phyloP scores from a whole-genome alignment of 2,888 invertebrate genomes.

The Acrocera orbiculus region DNA sequence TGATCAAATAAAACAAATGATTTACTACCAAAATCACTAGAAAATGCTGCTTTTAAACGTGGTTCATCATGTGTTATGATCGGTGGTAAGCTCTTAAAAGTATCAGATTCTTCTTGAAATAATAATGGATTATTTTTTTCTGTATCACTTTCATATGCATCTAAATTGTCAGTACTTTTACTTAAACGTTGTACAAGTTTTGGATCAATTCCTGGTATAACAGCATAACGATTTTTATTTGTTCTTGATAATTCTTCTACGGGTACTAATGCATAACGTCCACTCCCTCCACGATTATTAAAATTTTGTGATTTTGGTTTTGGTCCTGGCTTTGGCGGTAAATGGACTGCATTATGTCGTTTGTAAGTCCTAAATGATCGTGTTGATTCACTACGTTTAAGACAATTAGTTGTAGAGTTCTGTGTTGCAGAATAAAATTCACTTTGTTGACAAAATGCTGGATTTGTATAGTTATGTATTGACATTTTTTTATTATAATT shows the following conservation, averaged over 20 bases:
- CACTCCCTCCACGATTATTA: conserved; percentile 24
- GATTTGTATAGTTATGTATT: conserved; percentile 49
- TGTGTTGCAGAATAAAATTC: conserved; percentile 34
- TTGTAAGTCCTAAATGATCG: conserved; percentile 22
- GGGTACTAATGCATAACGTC: conserved; percentile 36
- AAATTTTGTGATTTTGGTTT: conserved; percentile 12
- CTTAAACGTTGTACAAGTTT: conserved; percentile 28
- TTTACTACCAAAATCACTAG: conserved; percentile 31
- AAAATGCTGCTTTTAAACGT: conserved; percentile 28
- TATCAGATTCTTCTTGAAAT: conserved; percentile 22
- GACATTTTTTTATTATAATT: conserved; percentile 19
- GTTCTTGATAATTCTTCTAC: conserved; percentile 25
- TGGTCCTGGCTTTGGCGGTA: conserved; percentile 17
- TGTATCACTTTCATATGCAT: conserved; percentile 18
- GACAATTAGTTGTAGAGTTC: conserved; percentile 4
- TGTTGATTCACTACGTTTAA: conserved; percentile 31
- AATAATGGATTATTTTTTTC: conserved; percentile 18
- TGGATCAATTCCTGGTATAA: conserved; percentile 26
- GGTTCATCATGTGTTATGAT: conserved; percentile 13
- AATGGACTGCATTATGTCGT: conserved; percentile 13
- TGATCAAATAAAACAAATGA: conserved; percentile 35
- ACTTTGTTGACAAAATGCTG: conserved; percentile 62
- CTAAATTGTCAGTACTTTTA: conserved; percentile 27
- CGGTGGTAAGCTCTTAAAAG: conserved; percentile 26
- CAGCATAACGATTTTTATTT: conserved; percentile 22